Base-by-base conservation (phyloP, 2,797 vertebrate species). In the Mormyrus proboscirostris region DNA sequence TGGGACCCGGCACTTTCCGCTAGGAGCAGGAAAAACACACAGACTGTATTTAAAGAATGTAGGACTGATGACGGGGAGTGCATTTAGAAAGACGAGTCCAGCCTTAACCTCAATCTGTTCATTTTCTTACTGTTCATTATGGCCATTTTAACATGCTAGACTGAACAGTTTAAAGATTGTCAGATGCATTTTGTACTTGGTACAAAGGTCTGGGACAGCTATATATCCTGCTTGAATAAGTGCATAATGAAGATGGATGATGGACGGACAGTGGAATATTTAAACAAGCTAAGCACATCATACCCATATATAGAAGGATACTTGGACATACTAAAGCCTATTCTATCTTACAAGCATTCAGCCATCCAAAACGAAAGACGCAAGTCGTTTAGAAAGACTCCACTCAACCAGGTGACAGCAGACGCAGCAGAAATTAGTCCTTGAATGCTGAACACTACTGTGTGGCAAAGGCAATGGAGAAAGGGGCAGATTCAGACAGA, bases 1-100 rank as follows among this genome's bases (percentile, higher is more conserved):
- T 0, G 99, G 99, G 89, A 98, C 95, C 0, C 99, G 97, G 86
- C 98, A 99, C 93, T 99, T 99, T 1, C 98, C 98, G 90, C 99
- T 99, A 90, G 92, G 91, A 62, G 73, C 38, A 88, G 4, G 22
- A 4, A 29, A 73, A 73, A 73, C 10, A 33, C 65, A 38, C 10
- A 38, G 65, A 38, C 29, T 14, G 9, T 65, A n/a, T 33, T 33
- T 33, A 14, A 33, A 33, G 65, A 73, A 73, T 0, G 12, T 2
- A 33, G 65, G 65, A 73, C 65, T 14, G 65, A 29, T 14, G 22
- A 62, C 2, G 2, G 59, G 3, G 29, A 73, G 65, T 33, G 62
- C 62, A 29, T 69, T 69, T 69, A 33, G 10, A 69, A 33, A 69
- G 9, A 69, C 10, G 2, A 25, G 62, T 33, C 62, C 62, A 33